Evolutionary conservation across 2,113 vertebrate species (phyloP).

Genomic region (Ellobius talpinus): DNA sequence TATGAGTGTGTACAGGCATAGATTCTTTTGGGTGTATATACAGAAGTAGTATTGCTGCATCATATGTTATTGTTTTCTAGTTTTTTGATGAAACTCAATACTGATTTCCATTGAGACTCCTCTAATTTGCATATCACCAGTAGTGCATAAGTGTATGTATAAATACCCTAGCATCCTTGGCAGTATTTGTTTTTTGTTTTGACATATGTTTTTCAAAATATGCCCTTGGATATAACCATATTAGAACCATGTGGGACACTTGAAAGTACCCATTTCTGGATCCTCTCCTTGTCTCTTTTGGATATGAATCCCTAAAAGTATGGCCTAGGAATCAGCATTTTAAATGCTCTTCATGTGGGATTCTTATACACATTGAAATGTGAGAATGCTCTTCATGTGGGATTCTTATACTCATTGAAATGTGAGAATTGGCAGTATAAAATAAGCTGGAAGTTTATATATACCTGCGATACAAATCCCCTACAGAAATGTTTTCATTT

Average conservation of each 20-base stretch:
- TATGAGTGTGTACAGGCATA: too few relatives aligned
- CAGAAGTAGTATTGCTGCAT: too few relatives aligned
- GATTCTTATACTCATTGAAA: not conserved
- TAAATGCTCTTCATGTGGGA: not conserved
- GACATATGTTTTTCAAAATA: slow-evolving; percentile 10
- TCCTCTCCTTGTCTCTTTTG: not conserved
- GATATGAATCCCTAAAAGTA: not conserved
- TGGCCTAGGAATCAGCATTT: not conserved
- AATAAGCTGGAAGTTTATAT: not conserved
- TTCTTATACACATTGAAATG: not conserved
- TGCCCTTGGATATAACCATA: not conserved
- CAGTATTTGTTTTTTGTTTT: not conserved
- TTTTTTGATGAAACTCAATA: not conserved
- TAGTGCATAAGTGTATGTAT: not conserved
- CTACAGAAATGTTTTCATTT: not conserved
- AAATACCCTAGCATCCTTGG: not conserved
- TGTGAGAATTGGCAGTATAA: not conserved
- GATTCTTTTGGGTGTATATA: not conserved
- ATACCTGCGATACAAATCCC: not conserved
- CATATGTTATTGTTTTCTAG: not conserved
- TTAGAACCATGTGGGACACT: not conserved
- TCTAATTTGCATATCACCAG: not conserved
- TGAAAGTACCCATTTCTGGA: slow-evolving; percentile 27
- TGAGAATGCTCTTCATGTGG: not conserved
- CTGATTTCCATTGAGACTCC: not conserved